Evolutionary conservation across 2,113 vertebrate species (phyloP), one percentile per base, ranked within the genome.

Genomic region (Emydura subglobosa): DNA sequence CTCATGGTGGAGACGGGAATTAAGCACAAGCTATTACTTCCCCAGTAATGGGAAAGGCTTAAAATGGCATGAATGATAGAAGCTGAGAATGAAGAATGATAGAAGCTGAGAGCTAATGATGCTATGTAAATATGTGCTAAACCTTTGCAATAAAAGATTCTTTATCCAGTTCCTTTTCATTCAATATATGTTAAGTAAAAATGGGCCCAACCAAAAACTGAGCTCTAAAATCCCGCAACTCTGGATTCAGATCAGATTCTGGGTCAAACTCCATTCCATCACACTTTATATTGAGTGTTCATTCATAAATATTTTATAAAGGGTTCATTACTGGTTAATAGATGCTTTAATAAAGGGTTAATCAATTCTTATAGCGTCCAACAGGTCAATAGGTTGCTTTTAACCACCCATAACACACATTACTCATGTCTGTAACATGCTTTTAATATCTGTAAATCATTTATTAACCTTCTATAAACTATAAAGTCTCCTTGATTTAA

Each of bases 121-220:
- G 27, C 93, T 96, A 83, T 93, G 96, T 86, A 94, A 96, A 96
- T 95, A 95, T 96, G 79, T 86, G 59, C 51, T 95, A 93, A 94
- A 95, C 91, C 96, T 97, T 96, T 44, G 7, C 83, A 59, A 22
- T 7, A 86, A 82, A 90, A 47, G 86, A 95, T 76, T 96, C 95
- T 96, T 96, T 91, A 85, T 92, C 95, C 82, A 82, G 68, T 76
- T 93, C 85, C 55, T 16, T 50, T 1, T 31, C 1, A 17, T 79
- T 86, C 31, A 5, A 3, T 49, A 34, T 2, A 0, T 59, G 27
- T 87, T 59, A 47, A 89, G 22, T 68, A 82, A 12, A 34, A 31
- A 50, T 6, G 12, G 59, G 25, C 19, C 44, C 49, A 85, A 57
- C 54, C 16, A 86, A 81, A 55, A 27, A 44, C 21, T n/a, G 34